A percentile compares a stretch with the other conserved stretches of the same genome.
phyloP scores from a whole-genome alignment of 2,113 vertebrate genomes.

The Perca flavescens region DNA sequence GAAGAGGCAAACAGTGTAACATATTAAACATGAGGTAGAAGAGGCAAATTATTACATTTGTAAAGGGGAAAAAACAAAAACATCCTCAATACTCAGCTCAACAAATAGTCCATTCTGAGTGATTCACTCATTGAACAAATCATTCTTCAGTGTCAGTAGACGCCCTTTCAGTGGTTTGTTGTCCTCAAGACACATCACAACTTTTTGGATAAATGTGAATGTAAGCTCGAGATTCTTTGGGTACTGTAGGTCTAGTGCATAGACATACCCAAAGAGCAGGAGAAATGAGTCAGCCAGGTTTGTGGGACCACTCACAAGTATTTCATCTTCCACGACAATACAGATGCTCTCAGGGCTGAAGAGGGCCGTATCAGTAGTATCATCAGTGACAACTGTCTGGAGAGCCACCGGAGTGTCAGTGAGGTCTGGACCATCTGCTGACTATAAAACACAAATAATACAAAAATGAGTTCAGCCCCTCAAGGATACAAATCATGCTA shows the following conservation, averaged over 20 bases:
- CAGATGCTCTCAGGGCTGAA: background rate
- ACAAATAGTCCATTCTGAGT: no score
- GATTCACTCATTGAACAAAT: no score
- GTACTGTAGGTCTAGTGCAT: slow-evolving; percentile 21
- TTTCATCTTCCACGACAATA: background rate
- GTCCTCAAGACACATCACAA: background rate
- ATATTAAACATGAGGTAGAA: background rate
- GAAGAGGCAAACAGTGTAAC: background rate
- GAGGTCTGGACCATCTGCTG: background rate
- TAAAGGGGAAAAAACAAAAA: no score
- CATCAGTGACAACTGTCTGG: background rate
- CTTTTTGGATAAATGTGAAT: slow-evolving; percentile 21
- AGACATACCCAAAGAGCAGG: slow-evolving; percentile 10
- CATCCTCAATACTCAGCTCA: no score
- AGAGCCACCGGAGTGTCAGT: background rate
- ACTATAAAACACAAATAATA: no score
- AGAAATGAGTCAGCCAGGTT: slow-evolving; percentile 32
- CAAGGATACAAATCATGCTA: no score
- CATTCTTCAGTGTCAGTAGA: no score
- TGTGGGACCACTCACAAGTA: slow-evolving; percentile 27
- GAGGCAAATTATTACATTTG: background rate
- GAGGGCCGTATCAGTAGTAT: background rate
- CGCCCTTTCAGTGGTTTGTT: no score
- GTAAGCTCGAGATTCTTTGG: slow-evolving; percentile 15
- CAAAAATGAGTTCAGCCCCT: no score